Percentiles rank a stretch among this genome's conserved stretches.
Evolutionary conservation across 2,113 vertebrate species (phyloP).

Genomic region (Eleginops maclovinus): DNA sequence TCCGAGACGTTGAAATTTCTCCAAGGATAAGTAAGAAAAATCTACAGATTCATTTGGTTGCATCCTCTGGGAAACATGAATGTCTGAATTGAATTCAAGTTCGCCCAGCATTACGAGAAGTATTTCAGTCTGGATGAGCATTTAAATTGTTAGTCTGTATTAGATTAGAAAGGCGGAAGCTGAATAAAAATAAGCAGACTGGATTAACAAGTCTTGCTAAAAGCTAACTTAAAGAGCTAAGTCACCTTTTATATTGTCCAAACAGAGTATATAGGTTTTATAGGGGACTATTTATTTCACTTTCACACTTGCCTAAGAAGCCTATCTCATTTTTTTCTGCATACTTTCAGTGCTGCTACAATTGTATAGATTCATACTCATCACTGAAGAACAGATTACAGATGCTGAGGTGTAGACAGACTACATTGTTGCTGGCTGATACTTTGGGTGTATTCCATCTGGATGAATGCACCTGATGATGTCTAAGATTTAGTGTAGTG

Average conservation of each 20-base stretch:
- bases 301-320: not conserved
- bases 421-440: slow-evolving; percentile 7
- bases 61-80: not conserved
- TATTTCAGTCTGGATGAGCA: not conserved
- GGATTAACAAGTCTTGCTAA: not conserved
- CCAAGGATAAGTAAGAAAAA: not conserved
- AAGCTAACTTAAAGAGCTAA: not conserved
- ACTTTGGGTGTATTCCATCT: slow-evolving; percentile 38
- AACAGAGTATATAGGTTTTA: not conserved
- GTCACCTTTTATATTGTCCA: not conserved
- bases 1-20: not conserved
- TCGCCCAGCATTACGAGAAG: not conserved
- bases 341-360: not conserved
- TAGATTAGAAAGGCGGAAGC: not conserved
- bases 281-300: too few species aligned
- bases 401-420: not conserved
- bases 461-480: slow-evolving; percentile 45
- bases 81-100: not conserved
- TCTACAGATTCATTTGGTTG: too few species aligned
- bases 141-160: not conserved
- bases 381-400: slow-evolving; percentile 8
- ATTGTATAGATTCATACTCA: slow-evolving; percentile 1
- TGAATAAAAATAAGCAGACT: too few species aligned
- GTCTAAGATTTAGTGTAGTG: slow-evolving; percentile 53
- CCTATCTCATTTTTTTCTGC: not conserved